Percentiles rank a stretch among this genome's conserved stretches.
These are phyloP conservation scores for Melanocharis versteri DNA, from an alignment of 2,113 vertebrate species.

Conservation along the genomic window DNA sequence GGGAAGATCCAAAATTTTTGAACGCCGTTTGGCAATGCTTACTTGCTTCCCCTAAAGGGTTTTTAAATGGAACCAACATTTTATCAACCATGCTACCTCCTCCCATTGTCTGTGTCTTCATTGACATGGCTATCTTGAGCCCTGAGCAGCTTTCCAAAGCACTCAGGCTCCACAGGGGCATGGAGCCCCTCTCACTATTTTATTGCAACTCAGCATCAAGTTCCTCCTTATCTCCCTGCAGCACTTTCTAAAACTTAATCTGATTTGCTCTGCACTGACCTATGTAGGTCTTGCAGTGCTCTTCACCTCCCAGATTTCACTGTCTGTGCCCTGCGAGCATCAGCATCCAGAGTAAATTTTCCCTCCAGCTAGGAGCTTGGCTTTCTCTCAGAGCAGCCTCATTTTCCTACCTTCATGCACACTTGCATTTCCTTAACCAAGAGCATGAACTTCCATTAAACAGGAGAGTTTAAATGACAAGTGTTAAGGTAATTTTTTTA, in stretches of 20 bases:
- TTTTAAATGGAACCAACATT: background rate
- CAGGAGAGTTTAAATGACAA: background rate
- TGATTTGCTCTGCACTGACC: background rate
- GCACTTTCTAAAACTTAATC: background rate
- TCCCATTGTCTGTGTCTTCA: background rate
- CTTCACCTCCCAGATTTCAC: background rate
- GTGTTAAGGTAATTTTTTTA: background rate
- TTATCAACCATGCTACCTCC: background rate
- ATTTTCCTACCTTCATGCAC: background rate
- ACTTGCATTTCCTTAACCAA: background rate
- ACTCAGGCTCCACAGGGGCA: background rate
- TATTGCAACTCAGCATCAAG: background rate
- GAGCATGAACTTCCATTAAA: slow-evolving; percentile 7
- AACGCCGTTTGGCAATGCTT: slow-evolving; percentile 15
- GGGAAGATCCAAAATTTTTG: slow-evolving; percentile 13
- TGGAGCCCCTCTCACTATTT: background rate
- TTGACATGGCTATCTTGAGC: background rate
- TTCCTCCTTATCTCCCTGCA: background rate
- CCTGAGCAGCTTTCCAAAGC: background rate
- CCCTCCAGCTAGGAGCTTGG: background rate
- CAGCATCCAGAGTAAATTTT: background rate
- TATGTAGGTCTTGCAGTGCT: background rate
- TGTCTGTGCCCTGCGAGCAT: background rate
- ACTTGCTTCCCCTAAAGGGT: slow-evolving; percentile 28
- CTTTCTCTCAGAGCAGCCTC: slow-evolving; percentile 1